Evolutionary conservation across 92 coral and sea anemone species (phyloP).

Genomic region (Palythoa grandis): DNA sequence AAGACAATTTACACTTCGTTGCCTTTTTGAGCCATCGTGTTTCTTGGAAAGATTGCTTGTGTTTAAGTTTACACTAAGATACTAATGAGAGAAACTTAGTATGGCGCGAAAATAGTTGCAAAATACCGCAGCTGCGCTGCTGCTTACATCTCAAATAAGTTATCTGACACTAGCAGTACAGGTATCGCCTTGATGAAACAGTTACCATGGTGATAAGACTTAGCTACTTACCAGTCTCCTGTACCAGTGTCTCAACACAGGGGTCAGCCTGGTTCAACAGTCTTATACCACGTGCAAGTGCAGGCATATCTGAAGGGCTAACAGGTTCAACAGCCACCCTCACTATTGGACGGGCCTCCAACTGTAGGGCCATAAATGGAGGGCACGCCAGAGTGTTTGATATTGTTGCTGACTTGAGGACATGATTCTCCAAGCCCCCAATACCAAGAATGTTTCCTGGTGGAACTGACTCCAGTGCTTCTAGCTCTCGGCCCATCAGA

Average conservation of each 20-base stretch:
- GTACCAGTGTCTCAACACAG: slow-evolving; percentile 93
- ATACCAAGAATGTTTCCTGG: slow-evolving; percentile 97
- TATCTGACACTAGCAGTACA: background rate
- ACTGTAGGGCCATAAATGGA: slow-evolving; percentile 92
- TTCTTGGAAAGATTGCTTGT: too few species aligned
- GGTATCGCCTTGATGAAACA: background rate
- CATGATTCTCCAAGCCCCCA: slow-evolving; percentile 89
- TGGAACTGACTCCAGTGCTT: slow-evolving; percentile 81
- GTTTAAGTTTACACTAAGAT: too few species aligned
- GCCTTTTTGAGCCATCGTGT: too few species aligned
- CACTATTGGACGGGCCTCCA: slow-evolving; percentile 95
- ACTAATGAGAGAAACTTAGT: too few species aligned
- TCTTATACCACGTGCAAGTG: slow-evolving; percentile 90
- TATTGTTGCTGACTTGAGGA: slow-evolving; percentile 96
- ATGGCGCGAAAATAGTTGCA: too few species aligned
- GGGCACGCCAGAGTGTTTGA: slow-evolving; percentile 92
- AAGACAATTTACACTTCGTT: too few species aligned
- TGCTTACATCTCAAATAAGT: background rate
- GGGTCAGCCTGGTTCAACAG: slow-evolving; percentile 99
- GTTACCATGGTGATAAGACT: background rate
- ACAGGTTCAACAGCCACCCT: slow-evolving; percentile 97
- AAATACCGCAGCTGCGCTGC: too few species aligned
- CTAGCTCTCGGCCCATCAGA: slow-evolving; percentile 98
- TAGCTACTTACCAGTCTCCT: slow-evolving; percentile 80
- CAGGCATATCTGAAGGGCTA: slow-evolving; percentile 92